These are phyloP conservation scores for Anabacerthia variegaticeps DNA, from an alignment of 2,797 vertebrate species.

Conservation along the genomic window DNA sequence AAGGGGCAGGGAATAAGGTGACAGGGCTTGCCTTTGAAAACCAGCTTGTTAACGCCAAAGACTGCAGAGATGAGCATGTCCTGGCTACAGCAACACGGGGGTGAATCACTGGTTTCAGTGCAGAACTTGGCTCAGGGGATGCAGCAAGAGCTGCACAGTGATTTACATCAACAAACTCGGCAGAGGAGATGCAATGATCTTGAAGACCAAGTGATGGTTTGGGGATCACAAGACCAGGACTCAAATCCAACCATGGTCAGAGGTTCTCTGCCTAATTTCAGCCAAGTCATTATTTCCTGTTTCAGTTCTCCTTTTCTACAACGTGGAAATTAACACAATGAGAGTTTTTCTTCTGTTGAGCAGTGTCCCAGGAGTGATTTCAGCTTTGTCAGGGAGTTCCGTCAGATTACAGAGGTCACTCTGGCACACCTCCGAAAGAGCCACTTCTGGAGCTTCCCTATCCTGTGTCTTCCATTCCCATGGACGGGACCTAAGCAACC, in stretches of 20 bases:
- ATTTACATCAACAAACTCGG: background rate
- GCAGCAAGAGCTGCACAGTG: background rate
- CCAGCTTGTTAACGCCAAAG: background rate
- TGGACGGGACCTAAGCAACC: background rate
- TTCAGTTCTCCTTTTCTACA: background rate
- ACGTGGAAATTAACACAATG: fast-evolving
- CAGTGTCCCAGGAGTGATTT: background rate
- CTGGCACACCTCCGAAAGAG: background rate
- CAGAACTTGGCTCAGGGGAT: background rate
- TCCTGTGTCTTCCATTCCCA: background rate
- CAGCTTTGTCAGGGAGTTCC: background rate
- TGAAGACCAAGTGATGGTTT: background rate
- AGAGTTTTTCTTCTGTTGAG: background rate
- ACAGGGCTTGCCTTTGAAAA: background rate
- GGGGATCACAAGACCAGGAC: background rate
- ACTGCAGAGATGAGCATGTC: background rate
- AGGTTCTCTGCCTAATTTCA: background rate
- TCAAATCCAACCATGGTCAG: background rate
- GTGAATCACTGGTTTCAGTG: background rate
- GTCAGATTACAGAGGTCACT: background rate
- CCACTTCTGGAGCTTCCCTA: background rate
- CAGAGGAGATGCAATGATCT: background rate
- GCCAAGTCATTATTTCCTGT: background rate
- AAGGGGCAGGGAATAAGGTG: background rate
- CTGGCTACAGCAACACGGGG: background rate